These are phyloP conservation scores for Saguinus imperator DNA, from an alignment of 2,113 vertebrate genomes.

Conservation along the genomic window DNA sequence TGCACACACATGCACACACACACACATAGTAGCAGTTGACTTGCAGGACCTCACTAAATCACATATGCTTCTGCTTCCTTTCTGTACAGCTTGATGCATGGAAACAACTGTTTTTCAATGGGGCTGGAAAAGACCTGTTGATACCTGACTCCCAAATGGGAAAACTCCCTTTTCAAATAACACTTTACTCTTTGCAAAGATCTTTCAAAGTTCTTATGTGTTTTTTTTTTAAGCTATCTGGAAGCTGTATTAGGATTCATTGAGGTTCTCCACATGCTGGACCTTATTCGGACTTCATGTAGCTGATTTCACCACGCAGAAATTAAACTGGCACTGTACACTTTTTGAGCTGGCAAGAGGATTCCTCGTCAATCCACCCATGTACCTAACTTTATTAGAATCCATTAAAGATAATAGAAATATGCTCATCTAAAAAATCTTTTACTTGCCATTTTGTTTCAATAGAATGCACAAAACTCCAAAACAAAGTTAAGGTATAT, in stretches of 20 bases:
- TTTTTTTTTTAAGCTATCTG: neutral
- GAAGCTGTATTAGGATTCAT: neutral
- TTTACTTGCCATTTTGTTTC: neutral
- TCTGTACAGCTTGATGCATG: neutral
- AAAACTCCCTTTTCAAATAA: neutral
- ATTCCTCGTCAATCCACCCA: neutral
- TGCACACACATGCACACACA: neutral
- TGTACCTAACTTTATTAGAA: slow-evolving; percentile 29
- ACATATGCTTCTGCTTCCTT: neutral
- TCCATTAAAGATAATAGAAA: neutral
- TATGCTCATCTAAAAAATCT: neutral
- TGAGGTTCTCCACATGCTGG: neutral
- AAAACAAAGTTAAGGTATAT: neutral
- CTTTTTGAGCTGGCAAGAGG: neutral
- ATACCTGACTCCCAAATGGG: neutral
- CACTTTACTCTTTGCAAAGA: neutral
- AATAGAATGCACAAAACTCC: neutral
- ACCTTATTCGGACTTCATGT: neutral
- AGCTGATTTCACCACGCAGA: neutral
- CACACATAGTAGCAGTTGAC: neutral
- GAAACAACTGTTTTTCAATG: neutral
- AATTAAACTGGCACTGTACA: slow-evolving; percentile 1
- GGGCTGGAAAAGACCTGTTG: neutral
- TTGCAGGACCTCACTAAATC: neutral
- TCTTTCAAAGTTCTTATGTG: neutral